Percentiles rank a stretch among this genome's conserved stretches.
phyloP scores from a whole-genome alignment of 1,140 invertebrate genomes.

The Aphelenchoides avenae region DNA sequence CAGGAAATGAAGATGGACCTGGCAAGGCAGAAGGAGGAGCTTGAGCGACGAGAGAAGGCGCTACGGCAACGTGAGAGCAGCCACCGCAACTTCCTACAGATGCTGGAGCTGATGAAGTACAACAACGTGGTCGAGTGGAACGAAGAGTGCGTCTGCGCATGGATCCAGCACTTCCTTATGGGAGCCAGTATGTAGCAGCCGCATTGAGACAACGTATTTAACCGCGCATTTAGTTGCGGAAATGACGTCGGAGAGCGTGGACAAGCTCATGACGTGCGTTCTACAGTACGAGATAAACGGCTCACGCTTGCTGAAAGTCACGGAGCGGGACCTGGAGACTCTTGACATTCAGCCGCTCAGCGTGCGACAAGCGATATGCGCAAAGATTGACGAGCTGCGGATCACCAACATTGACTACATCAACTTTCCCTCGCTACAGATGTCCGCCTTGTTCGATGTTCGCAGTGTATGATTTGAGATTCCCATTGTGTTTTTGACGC shows the following conservation, averaged over 20 bases:
- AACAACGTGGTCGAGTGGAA: slow-evolving; percentile 35
- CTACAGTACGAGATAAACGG: slow-evolving; percentile 47
- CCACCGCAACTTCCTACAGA: slow-evolving; percentile 38
- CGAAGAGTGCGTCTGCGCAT: slow-evolving; percentile 40
- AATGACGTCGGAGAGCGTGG: slow-evolving; percentile 26
- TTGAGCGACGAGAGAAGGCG: slow-evolving; percentile 35
- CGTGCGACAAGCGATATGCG: slow-evolving; percentile 27
- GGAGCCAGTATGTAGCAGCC: slow-evolving; percentile 5
- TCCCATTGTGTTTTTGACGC: background rate
- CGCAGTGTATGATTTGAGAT: background rate
- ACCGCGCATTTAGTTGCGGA: slow-evolving; percentile 5
- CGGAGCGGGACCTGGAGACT: slow-evolving; percentile 46
- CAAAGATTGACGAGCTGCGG: slow-evolving; percentile 31
- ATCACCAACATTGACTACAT: slow-evolving; percentile 15
- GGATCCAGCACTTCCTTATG: slow-evolving; percentile 25
- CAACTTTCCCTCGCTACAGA: slow-evolving; percentile 18
- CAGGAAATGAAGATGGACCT: slow-evolving; percentile 44
- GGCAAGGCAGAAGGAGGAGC: slow-evolving; percentile 44
- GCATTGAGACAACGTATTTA: slow-evolving; percentile 16
- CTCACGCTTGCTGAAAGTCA: slow-evolving; percentile 40
- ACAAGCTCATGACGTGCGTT: slow-evolving; percentile 33
- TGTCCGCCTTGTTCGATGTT: slow-evolving; percentile 1
- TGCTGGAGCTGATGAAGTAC: slow-evolving; percentile 21
- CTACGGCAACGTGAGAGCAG: slow-evolving; percentile 37
- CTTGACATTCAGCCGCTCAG: slow-evolving; percentile 43